phyloP scores from a whole-genome alignment of 2,888 invertebrate genomes.

The Drymonia ruficornis region DNA sequence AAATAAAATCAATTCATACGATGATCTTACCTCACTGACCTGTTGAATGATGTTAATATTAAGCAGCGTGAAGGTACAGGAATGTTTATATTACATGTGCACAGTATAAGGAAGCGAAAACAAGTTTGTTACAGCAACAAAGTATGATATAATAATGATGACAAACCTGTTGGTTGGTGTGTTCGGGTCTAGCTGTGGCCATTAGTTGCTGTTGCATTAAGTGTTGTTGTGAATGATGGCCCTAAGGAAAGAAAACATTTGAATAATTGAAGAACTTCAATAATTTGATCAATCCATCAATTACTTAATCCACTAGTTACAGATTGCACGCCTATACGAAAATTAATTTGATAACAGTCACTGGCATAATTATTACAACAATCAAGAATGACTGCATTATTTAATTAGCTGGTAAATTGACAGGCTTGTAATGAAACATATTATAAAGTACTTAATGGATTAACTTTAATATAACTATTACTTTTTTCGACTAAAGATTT shows the following conservation, averaged over 20 bases:
- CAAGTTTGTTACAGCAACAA: slow-evolving; percentile 10
- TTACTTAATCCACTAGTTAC: not conserved
- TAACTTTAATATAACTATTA: too few relatives aligned
- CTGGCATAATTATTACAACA: too few relatives aligned
- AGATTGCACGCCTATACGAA: too few relatives aligned
- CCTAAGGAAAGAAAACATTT: slow-evolving; percentile 47
- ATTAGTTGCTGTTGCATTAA: slow-evolving; percentile 81
- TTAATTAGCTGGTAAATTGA: too few relatives aligned
- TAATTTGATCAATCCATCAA: not conserved
- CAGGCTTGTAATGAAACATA: too few relatives aligned
- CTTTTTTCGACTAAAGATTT: too few relatives aligned
- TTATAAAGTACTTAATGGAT: too few relatives aligned
- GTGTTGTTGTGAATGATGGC: slow-evolving; percentile 81
- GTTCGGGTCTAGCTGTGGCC: slow-evolving; percentile 69
- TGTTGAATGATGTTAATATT: slow-evolving; percentile 53
- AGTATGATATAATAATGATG: not conserved
- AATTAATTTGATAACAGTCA: too few relatives aligned
- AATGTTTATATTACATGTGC: slow-evolving; percentile 56
- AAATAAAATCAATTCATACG: not conserved
- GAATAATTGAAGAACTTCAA: not conserved
- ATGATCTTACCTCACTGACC: slow-evolving; percentile 75
- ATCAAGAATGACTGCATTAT: too few relatives aligned
- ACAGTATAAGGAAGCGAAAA: slow-evolving; percentile 32
- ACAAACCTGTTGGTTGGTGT: slow-evolving; percentile 75
- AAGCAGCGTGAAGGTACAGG: slow-evolving; percentile 71